A percentile compares a stretch with the other conserved stretches of the same genome.
Evolutionary conservation across 2,888 invertebrate genomes (phyloP).

Genomic region (Heteromyza rotundicornis): DNA sequence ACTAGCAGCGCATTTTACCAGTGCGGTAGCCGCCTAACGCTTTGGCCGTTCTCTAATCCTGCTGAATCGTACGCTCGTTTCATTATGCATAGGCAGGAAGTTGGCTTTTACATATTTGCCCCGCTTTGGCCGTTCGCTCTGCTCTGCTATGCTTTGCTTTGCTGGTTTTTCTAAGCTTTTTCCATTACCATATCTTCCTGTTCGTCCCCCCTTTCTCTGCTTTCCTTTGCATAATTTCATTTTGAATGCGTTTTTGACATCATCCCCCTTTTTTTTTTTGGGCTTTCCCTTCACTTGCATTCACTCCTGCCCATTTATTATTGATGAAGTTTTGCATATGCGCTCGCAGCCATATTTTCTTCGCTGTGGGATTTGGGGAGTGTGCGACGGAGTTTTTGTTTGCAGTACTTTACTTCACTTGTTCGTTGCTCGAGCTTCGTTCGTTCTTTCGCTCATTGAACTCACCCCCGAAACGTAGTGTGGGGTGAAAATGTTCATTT

Average conservation of each 20-base stretch:
- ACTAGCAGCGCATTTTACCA: not conserved
- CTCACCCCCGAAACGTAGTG: not conserved
- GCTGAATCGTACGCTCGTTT: conserved; percentile 19
- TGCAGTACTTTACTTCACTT: too few species aligned
- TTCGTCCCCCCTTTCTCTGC: conserved; percentile 8
- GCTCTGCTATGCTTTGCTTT: not conserved
- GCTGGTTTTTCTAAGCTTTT: not conserved
- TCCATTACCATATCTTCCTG: not conserved
- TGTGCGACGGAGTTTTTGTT: too few species aligned
- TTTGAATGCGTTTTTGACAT: too few species aligned
- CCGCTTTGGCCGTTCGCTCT: not conserved
- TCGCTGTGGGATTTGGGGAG: not conserved
- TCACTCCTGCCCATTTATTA: conserved; percentile 40
- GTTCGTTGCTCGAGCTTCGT: not conserved
- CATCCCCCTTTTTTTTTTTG: too few species aligned
- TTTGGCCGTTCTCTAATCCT: conserved; percentile 21
- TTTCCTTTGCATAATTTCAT: conserved; percentile 41
- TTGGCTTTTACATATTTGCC: conserved; percentile 7
- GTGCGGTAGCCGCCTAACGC: not conserved
- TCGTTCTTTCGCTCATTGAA: not conserved
- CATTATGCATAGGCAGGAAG: conserved; percentile 29
- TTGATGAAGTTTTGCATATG: conserved; percentile 41
- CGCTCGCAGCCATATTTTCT: not conserved
- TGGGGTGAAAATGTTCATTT: not conserved
- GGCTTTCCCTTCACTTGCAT: too few species aligned